Conservation (phyloP, 1,140 invertebrate genomes). For the Patella vulgata region DNA sequence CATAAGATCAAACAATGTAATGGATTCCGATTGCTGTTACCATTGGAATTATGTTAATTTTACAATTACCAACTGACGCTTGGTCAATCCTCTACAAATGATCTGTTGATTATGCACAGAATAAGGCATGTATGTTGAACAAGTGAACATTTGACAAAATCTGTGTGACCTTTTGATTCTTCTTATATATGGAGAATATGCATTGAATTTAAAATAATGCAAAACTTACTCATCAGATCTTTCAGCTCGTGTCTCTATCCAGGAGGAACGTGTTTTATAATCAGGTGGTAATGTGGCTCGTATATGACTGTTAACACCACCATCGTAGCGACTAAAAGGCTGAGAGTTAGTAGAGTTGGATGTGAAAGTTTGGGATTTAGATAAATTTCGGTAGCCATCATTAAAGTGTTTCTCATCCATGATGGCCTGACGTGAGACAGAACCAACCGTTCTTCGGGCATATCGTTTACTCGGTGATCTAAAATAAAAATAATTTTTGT, state of each 20-base stretch:
- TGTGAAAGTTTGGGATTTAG: slow-evolving; percentile 60
- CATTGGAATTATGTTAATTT: too few relatives aligned
- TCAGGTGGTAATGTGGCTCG: slow-evolving; percentile 57
- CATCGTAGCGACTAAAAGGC: slow-evolving; percentile 50
- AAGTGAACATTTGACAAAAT: too few relatives aligned
- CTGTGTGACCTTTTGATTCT: too few relatives aligned
- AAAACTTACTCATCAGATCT: slow-evolving; percentile 62
- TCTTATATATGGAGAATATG: too few relatives aligned
- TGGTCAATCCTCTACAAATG: too few relatives aligned
- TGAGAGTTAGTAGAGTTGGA: slow-evolving; percentile 30
- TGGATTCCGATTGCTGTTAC: too few relatives aligned
- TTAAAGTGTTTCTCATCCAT: slow-evolving; percentile 69
- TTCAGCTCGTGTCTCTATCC: slow-evolving; percentile 45
- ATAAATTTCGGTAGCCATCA: slow-evolving; percentile 57
- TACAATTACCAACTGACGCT: too few relatives aligned
- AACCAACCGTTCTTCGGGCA: slow-evolving; percentile 69
- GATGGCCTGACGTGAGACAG: slow-evolving; percentile 60
- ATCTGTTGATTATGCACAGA: too few relatives aligned
- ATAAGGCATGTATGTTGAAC: too few relatives aligned
- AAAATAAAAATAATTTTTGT: slow-evolving; percentile 27
- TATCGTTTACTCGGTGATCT: slow-evolving; percentile 76
- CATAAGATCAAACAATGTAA: too few relatives aligned
- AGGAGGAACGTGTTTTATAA: slow-evolving; percentile 50
- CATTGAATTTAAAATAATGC: too few relatives aligned
- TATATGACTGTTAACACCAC: slow-evolving; percentile 42